Conservation (phyloP, 1,140 invertebrate genomes). For the Aphelenchoides fujianensis region DNA sequence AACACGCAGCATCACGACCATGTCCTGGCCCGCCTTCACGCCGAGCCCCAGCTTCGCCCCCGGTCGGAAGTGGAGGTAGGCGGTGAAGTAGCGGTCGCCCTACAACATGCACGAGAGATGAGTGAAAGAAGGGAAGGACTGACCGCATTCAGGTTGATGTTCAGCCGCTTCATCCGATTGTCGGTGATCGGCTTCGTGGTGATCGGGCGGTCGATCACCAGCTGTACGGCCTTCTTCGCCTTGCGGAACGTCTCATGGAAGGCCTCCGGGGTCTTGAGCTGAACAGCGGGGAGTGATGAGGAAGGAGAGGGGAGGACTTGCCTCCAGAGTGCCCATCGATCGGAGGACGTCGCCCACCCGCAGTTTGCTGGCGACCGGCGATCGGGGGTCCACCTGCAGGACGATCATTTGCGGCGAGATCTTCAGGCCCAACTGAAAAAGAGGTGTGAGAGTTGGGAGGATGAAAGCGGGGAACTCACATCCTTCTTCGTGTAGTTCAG, state of each 20-base stretch:
- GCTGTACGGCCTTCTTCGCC: neutral
- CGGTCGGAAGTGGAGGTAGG: neutral
- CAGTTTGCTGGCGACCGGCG: neutral
- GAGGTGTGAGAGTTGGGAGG: neutral
- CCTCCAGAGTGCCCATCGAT: neutral
- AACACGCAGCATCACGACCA: neutral
- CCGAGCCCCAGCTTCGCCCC: neutral
- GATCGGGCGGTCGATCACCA: constrained; percentile 2
- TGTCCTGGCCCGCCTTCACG: neutral
- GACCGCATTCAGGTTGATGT: neutral
- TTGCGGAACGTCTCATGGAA: neutral
- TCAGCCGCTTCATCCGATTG: constrained; percentile 11
- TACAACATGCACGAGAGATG: neutral
- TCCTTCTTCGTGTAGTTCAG: constrained; percentile 2
- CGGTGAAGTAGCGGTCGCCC: constrained; percentile 19
- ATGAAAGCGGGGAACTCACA: neutral
- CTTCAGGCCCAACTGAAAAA: neutral
- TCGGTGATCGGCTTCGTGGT: neutral
- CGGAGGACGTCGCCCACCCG: constrained; percentile 1
- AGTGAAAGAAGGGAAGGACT: neutral
- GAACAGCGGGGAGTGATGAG: neutral
- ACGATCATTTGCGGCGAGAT: neutral
- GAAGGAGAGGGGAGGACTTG: neutral
- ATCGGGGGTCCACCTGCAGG: neutral
- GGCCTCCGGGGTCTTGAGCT: neutral